phyloP scores from a whole-genome alignment of 2,113 vertebrate genomes.

The Lagopus leucura region DNA sequence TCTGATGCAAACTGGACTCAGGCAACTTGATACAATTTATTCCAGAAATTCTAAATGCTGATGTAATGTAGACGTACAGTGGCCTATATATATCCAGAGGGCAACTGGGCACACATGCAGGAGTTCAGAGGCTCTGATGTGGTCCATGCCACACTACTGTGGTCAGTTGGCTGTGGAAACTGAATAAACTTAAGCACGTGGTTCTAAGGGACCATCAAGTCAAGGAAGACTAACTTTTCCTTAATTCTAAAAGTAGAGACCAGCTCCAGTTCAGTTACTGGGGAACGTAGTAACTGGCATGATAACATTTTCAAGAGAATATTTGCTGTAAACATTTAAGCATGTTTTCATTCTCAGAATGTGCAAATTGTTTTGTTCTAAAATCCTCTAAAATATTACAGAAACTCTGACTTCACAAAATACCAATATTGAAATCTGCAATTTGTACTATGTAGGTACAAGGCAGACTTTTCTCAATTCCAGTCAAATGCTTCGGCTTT shows the following conservation, averaged over 20 bases:
- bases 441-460: neutral
- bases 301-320: neutral
- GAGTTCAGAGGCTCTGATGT: neutral
- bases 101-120: neutral
- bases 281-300: neutral
- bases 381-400: neutral
- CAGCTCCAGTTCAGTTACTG: neutral
- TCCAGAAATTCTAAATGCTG: conserved; percentile 31
- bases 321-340: neutral
- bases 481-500: neutral
- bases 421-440: neutral
- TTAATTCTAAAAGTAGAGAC: neutral
- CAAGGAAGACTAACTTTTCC: neutral
- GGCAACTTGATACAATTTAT: conserved; percentile 38
- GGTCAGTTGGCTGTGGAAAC: neutral
- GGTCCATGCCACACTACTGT: neutral
- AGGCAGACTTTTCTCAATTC: neutral
- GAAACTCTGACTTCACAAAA: neutral
- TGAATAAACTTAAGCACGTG: neutral
- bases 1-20: neutral
- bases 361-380: neutral
- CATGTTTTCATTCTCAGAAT: neutral
- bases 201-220: neutral
- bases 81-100: neutral
- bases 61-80: conserved; percentile 5